phyloP scores from a whole-genome alignment of 2,113 vertebrate species.

The Chionis minor region DNA sequence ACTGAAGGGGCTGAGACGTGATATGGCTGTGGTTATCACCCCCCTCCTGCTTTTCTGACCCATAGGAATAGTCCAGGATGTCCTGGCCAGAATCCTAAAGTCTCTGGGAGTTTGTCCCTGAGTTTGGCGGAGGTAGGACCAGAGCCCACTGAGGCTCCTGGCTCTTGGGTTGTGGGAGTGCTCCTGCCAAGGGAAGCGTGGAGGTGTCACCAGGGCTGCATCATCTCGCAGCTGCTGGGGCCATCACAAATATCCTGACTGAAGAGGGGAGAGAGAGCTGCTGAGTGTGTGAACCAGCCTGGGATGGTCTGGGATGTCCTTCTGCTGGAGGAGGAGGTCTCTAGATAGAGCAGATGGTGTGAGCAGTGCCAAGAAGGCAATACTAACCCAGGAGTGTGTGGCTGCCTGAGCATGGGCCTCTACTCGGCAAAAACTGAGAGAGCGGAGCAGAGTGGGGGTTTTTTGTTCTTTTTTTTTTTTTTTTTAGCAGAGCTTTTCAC shows the following conservation, averaged over 20 bases:
- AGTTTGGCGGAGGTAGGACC: neutral
- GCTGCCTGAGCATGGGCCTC: neutral
- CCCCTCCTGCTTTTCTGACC: neutral
- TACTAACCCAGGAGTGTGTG: neutral
- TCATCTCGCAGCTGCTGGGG: neutral
- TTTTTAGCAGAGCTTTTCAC: neutral
- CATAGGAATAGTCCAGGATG: accelerated
- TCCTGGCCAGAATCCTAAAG: neutral
- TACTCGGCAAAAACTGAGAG: neutral
- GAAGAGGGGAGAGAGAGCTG: neutral
- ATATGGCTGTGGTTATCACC: neutral
- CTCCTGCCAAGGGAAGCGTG: neutral
- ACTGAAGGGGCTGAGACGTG: accelerated
- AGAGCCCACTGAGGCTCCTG: neutral
- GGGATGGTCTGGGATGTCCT: neutral
- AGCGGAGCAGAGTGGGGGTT: too few species aligned
- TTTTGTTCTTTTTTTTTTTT: too few species aligned
- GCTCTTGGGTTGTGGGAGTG: neutral
- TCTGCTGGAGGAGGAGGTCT: neutral
- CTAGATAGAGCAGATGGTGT: neutral
- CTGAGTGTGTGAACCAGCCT: neutral
- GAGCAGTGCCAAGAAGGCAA: neutral
- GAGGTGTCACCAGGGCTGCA: neutral
- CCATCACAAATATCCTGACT: neutral
- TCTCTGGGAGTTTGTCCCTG: neutral